Percentiles rank a stretch among this genome's conserved stretches.
These are phyloP conservation scores for Chloropsis hardwickii DNA, from an alignment of 2,113 vertebrate genomes.

Conservation along the genomic window DNA sequence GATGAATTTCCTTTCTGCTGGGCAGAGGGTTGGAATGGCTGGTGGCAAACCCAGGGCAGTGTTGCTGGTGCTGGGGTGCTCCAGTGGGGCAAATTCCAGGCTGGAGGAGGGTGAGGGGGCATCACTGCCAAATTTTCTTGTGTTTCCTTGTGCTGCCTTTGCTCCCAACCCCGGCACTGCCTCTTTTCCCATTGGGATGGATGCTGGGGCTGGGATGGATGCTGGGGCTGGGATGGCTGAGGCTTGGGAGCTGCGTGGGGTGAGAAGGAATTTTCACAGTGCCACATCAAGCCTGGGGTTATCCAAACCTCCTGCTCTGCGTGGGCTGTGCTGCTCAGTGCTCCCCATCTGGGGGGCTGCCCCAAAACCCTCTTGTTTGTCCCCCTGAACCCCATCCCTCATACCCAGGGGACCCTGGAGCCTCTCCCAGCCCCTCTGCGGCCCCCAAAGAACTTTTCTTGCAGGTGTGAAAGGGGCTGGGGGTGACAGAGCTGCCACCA, in stretches of 20 bases:
- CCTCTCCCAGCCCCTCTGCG: neutral
- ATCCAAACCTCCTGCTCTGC: neutral
- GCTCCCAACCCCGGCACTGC: neutral
- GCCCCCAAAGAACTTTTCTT: accelerated
- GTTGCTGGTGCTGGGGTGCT: neutral
- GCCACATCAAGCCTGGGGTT: slow-evolving; percentile 11
- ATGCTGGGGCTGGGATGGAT: accelerated
- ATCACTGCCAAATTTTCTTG: neutral
- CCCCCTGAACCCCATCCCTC: neutral
- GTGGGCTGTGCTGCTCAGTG: neutral
- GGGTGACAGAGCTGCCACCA: neutral
- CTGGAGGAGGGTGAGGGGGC: neutral
- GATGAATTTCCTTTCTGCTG: neutral
- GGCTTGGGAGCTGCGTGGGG: neutral
- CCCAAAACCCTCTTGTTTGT: neutral
- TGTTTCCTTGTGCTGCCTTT: neutral
- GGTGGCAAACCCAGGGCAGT: neutral
- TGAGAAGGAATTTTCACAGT: neutral
- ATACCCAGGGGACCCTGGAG: accelerated
- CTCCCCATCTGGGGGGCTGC: neutral
- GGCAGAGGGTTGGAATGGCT: neutral
- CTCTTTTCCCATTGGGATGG: neutral
- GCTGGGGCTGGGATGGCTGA: neutral
- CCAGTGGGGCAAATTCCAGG: accelerated
- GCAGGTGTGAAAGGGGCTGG: neutral